Conservation (phyloP, 2,888 invertebrate genomes). For the Cataglyphis rosenhaueri region DNA sequence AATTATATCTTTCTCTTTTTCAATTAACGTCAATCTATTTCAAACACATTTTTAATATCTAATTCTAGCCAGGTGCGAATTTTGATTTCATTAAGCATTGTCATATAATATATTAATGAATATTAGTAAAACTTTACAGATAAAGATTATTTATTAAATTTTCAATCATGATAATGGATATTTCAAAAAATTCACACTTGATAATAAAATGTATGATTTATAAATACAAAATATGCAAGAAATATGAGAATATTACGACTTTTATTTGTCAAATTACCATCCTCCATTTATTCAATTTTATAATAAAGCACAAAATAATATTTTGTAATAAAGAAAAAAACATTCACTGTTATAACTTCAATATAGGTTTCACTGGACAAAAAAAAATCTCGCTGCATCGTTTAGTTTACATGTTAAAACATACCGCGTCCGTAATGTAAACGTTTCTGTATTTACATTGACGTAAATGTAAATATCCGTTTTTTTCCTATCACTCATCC, state of each 20-base stretch:
- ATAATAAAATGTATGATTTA: constrained; percentile 2
- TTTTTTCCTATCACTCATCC: neutral
- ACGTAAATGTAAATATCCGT: neutral
- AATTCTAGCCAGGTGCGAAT: neutral
- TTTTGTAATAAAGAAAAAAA: neutral
- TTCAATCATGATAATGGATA: neutral
- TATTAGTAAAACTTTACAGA: neutral
- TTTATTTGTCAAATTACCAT: neutral
- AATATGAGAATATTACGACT: neutral
- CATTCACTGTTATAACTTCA: neutral
- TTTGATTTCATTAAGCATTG: neutral
- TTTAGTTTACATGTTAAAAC: neutral
- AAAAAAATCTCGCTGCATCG: neutral
- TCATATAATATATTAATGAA: neutral
- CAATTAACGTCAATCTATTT: neutral
- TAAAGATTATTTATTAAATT: neutral
- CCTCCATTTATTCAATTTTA: neutral
- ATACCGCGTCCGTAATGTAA: neutral
- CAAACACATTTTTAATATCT: neutral
- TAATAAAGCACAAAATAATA: neutral
- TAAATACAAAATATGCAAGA: neutral
- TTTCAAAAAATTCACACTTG: constrained; percentile 2
- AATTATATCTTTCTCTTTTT: neutral
- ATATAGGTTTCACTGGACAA: neutral
- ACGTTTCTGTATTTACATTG: neutral